A percentile compares a stretch with the other conserved stretches of the same genome.
Evolutionary conservation across 2,797 vertebrate species (phyloP).

Genomic region (Tachyglossus aculeatus): DNA sequence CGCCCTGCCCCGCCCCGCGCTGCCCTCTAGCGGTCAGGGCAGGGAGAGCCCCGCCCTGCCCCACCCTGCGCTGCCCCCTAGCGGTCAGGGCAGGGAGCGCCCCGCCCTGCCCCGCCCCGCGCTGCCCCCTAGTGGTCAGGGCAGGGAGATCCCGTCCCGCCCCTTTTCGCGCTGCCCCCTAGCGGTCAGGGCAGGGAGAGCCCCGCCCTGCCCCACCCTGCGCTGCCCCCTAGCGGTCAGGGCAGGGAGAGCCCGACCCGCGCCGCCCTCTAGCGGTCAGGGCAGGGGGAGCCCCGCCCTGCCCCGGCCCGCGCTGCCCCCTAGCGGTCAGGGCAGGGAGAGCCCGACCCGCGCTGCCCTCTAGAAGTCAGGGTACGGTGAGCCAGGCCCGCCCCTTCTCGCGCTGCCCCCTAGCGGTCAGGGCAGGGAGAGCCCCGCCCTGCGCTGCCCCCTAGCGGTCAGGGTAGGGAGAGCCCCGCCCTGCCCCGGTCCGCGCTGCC

Average conservation of each 20-base stretch:
- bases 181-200: neutral
- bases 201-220: too few species aligned
- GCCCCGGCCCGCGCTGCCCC: neutral
- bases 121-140: neutral
- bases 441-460: fast-evolving
- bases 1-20: slow-evolving; percentile 45
- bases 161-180: neutral
- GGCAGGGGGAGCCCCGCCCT: too few species aligned
- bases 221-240: neutral
- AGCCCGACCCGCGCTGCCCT: neutral
- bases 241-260: neutral
- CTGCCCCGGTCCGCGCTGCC: neutral
- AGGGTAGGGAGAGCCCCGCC: too few species aligned
- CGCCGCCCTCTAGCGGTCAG: too few species aligned
- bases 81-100: too few species aligned
- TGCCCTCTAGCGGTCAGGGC: too few species aligned
- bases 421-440: neutral
- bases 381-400: neutral
- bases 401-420: neutral
- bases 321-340: neutral
- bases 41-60: too few species aligned
- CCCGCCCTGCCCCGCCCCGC: neutral
- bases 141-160: neutral
- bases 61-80: too few species aligned
- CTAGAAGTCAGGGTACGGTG: neutral